Conservation (phyloP, 1,140 invertebrate genomes). For the Nylanderia fulva region DNA sequence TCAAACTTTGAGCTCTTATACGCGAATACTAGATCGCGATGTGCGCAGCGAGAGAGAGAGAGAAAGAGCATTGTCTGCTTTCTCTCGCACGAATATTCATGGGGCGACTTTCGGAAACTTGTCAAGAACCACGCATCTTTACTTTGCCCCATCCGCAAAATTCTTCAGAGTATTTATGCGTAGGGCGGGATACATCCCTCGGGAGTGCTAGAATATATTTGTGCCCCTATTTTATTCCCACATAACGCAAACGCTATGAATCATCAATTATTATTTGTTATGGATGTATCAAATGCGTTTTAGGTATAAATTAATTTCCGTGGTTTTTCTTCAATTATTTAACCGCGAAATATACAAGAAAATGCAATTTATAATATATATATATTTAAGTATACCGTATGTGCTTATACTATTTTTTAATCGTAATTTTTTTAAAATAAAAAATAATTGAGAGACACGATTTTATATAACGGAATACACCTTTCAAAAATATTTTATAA, state of each 20-base stretch:
- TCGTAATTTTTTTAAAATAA: background rate
- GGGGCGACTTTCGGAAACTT: constrained; percentile 65
- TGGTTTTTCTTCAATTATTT: background rate
- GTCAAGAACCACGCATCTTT: constrained; percentile 52
- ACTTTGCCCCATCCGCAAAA: constrained; percentile 37
- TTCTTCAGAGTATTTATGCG: constrained; percentile 24
- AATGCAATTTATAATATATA: background rate
- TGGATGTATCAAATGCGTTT: background rate
- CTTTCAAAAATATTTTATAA: background rate
- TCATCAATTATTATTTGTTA: constrained; percentile 4
- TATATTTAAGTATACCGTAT: too few species aligned
- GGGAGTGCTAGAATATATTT: constrained; percentile 4
- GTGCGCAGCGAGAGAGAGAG: constrained; percentile 7
- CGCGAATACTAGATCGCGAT: constrained; percentile 26
- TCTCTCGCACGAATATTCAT: constrained; percentile 55
- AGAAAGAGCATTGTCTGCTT: constrained; percentile 14
- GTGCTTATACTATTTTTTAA: background rate
- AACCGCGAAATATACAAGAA: background rate
- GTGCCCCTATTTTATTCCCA: background rate
- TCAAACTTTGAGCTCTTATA: constrained; percentile 42
- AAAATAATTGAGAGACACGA: too few species aligned
- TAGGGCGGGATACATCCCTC: background rate
- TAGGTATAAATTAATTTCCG: background rate
- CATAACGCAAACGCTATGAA: background rate
- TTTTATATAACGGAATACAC: background rate